Percentiles rank a stretch among this genome's conserved stretches.
Evolutionary conservation across 2,888 invertebrate genomes (phyloP).

Genomic region (Colostygia pectinataria): DNA sequence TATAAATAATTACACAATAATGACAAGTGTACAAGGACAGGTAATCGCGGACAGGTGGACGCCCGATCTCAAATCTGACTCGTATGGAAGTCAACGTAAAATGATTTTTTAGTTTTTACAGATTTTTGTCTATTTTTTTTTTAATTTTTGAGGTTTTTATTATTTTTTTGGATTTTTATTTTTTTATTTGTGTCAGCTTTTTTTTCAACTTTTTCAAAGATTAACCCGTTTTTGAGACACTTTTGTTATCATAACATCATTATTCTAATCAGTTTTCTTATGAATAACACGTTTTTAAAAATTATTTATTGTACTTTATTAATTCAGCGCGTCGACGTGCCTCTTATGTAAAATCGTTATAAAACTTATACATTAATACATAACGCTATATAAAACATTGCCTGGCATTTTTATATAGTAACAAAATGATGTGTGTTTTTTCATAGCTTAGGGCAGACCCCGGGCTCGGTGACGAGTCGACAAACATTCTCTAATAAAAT

Average conservation of each 20-base stretch:
- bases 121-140: slow-evolving; percentile 47
- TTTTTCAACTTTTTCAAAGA: slow-evolving; percentile 66
- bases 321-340: slow-evolving; percentile 66
- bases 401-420: slow-evolving; percentile 31
- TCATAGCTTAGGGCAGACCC: slow-evolving; percentile 19
- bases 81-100: slow-evolving; percentile 54
- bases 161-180: slow-evolving; percentile 47
- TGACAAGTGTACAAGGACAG: too few relatives aligned
- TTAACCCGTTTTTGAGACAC: slow-evolving; percentile 71
- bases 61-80: slow-evolving; percentile 44
- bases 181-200: slow-evolving; percentile 52
- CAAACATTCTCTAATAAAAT: slow-evolving; percentile 12
- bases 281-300: slow-evolving; percentile 65
- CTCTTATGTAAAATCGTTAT: slow-evolving; percentile 75
- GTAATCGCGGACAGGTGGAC: slow-evolving; percentile 32
- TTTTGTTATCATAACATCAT: slow-evolving; percentile 45
- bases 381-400: slow-evolving; percentile 41
- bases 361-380: slow-evolving; percentile 67
- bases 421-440: slow-evolving; percentile 17
- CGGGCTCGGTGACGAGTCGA: slow-evolving; percentile 19
- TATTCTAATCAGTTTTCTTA: slow-evolving; percentile 76
- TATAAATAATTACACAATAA: not conserved
- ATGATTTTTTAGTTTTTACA: slow-evolving; percentile 55
- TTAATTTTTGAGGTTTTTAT: slow-evolving; percentile 44
- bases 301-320: slow-evolving; percentile 79